phyloP scores from a whole-genome alignment of 2,113 vertebrate genomes.

The Grantiella picta region DNA sequence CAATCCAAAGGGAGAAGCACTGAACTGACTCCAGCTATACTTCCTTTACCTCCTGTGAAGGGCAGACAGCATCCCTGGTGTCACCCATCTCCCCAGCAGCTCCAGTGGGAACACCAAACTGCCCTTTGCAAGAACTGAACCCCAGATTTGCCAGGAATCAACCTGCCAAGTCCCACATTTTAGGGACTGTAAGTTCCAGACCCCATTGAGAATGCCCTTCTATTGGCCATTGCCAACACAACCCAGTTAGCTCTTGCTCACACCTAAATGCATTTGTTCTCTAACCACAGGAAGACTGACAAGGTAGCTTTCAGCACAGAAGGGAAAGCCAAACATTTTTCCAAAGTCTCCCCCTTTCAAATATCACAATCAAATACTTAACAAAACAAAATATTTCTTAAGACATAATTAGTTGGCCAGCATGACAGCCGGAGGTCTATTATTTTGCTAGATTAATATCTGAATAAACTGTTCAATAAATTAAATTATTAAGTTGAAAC shows the following conservation, averaged over 20 bases:
- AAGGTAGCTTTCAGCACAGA: not conserved
- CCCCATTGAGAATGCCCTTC: not conserved
- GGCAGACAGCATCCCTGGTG: accelerated
- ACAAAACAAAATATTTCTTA: not conserved
- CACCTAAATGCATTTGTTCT: not conserved
- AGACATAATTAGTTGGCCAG: not conserved
- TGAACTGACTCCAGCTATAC: not conserved
- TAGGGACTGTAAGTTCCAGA: not conserved
- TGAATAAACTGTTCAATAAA: not conserved
- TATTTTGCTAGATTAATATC: not conserved
- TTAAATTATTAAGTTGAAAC: not conserved
- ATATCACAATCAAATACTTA: not conserved
- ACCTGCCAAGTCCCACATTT: not conserved
- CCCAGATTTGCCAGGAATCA: not conserved
- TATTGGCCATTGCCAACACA: not conserved
- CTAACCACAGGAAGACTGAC: not conserved
- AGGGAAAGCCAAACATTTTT: not conserved
- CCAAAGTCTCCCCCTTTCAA: not conserved
- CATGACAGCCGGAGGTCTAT: not conserved
- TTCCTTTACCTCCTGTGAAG: accelerated
- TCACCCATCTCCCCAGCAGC: not conserved
- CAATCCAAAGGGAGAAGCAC: not conserved
- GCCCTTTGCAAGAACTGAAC: not conserved
- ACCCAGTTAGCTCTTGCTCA: not conserved
- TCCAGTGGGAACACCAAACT: accelerated